These are phyloP conservation scores for Pagrus major DNA, from an alignment of 2,113 vertebrate genomes.

Conservation along the genomic window DNA sequence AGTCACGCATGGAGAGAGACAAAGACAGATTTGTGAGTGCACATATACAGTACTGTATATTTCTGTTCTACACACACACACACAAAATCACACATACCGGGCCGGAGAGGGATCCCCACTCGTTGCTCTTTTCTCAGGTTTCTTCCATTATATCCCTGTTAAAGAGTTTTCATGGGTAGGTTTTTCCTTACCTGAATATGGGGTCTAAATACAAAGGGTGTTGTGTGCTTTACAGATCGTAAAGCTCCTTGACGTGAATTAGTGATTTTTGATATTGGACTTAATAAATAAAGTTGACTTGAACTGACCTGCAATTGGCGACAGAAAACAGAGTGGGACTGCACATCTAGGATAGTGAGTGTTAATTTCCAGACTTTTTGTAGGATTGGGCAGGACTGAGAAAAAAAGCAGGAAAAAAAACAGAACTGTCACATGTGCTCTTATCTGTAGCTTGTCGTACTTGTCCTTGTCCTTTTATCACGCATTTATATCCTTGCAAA, in stretches of 20 bases:
- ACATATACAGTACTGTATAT: neutral
- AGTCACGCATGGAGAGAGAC: slow-evolving; percentile 2
- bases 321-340: neutral
- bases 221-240: neutral
- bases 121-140: neutral
- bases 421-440: too few species aligned
- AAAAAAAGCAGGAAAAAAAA: too few species aligned
- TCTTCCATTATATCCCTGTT: neutral
- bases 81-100: neutral
- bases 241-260: neutral
- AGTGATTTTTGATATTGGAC: neutral
- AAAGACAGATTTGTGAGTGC: slow-evolving; percentile 19
- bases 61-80: neutral
- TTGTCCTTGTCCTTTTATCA: too few species aligned
- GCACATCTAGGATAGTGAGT: neutral
- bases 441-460: too few species aligned
- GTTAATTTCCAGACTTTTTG: neutral
- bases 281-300: neutral
- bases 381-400: too few species aligned
- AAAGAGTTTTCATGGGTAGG: neutral
- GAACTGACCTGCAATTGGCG: neutral
- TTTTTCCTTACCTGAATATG: slow-evolving; percentile 12
- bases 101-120: neutral
- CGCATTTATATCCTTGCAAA: neutral
- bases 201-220: too few species aligned